Evolutionary conservation across 2,113 vertebrate genomes (phyloP).

Genomic region (Laterallus jamaicensis): DNA sequence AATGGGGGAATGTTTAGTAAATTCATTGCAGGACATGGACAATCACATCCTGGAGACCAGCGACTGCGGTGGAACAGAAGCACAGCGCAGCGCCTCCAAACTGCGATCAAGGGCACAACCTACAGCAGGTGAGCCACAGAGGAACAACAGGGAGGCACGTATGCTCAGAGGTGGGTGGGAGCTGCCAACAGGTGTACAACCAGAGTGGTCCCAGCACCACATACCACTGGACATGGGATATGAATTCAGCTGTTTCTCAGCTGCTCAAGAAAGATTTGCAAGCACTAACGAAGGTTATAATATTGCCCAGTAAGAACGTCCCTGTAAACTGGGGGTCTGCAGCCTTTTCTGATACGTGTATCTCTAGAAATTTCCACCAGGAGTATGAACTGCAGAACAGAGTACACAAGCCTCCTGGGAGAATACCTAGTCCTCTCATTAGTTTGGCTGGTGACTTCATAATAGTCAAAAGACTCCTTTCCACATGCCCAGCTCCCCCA

Average conservation of each 20-base stretch:
- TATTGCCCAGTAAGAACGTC: no score
- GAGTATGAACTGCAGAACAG: neutral
- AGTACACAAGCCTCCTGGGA: neutral
- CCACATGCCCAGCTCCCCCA: neutral
- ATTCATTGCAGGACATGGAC: neutral
- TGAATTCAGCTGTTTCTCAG: neutral
- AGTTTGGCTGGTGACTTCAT: neutral
- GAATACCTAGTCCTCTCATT: neutral
- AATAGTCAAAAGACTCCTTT: neutral
- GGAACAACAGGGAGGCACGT: neutral
- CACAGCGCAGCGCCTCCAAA: neutral
- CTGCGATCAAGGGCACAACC: neutral
- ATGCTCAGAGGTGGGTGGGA: neutral
- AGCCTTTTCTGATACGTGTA: neutral
- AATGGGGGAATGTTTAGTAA: neutral
- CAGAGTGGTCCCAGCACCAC: neutral
- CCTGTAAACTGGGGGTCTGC: neutral
- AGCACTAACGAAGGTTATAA: neutral
- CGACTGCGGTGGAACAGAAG: neutral
- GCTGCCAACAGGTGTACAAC: neutral
- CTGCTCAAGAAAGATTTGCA: neutral
- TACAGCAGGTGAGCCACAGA: neutral
- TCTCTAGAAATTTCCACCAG: neutral
- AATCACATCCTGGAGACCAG: neutral
- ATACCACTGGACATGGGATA: fast-evolving